Percentiles rank a stretch among this genome's conserved stretches.
Evolutionary conservation across 2,113 vertebrate genomes (phyloP).

Genomic region (Nothocercus julius): DNA sequence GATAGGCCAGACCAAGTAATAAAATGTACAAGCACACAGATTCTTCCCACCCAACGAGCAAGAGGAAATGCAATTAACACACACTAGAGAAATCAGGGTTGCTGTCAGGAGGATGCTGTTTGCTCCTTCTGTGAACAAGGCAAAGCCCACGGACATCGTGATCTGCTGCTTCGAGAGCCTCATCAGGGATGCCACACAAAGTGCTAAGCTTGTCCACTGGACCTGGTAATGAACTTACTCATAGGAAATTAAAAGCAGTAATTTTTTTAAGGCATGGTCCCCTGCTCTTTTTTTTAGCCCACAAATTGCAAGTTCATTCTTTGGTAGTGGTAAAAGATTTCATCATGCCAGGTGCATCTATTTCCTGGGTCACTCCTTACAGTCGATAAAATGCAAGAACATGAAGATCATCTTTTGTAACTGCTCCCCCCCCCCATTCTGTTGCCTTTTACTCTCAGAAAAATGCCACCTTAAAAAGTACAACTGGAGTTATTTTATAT

Average conservation of each 20-base stretch:
- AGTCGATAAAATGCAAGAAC: neutral
- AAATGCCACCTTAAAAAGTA: neutral
- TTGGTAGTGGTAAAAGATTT: neutral
- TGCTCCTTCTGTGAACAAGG: conserved; percentile 59
- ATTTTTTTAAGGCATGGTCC: neutral
- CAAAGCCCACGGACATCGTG: conserved; percentile 43
- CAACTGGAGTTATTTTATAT: neutral
- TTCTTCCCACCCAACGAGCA: conserved; percentile 82
- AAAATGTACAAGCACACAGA: conserved; percentile 71
- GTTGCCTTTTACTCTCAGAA: neutral
- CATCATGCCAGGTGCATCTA: neutral
- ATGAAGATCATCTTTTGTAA: neutral
- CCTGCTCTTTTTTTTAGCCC: neutral
- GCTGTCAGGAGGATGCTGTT: conserved; percentile 70
- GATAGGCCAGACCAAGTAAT: conserved; percentile 78
- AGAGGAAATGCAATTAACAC: conserved; percentile 85
- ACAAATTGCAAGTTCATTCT: neutral
- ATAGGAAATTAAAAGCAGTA: conserved; percentile 56
- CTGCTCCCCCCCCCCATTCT: neutral
- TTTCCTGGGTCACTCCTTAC: neutral
- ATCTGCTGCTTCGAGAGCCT: conserved; percentile 53
- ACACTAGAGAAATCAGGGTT: conserved; percentile 79
- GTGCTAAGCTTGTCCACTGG: conserved; percentile 31
- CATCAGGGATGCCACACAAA: conserved; percentile 36
- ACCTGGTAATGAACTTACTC: neutral